Percentiles rank a stretch among this genome's conserved stretches.
Evolutionary conservation across 2,113 vertebrate species (phyloP).

Genomic region (Pyxicephalus adspersus): DNA sequence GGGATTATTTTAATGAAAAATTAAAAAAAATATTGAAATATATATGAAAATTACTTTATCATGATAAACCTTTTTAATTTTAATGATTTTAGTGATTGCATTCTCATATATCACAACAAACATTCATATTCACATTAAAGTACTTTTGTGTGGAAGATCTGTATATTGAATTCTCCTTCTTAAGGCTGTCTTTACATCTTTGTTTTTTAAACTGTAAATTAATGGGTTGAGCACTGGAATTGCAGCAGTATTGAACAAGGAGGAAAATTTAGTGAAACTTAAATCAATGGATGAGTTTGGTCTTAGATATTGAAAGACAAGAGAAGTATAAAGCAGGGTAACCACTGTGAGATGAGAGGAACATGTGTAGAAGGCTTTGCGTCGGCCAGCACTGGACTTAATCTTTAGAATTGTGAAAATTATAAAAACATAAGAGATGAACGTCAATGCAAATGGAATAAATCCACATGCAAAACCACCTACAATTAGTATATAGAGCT

Average conservation of each 20-base stretch:
- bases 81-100: no score
- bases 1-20: no score
- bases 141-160: no score
- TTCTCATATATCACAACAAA: no score
- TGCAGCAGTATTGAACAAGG: conserved; percentile 62
- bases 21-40: no score
- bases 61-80: no score
- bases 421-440: conserved; percentile 59
- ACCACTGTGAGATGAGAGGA: conserved; percentile 62
- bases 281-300: conserved; percentile 59
- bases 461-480: conserved; percentile 57
- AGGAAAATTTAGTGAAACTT: conserved; percentile 53
- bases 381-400: conserved; percentile 43
- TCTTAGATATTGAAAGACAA: conserved; percentile 58
- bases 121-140: no score
- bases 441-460: conserved; percentile 56
- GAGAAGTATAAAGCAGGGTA: conserved; percentile 50
- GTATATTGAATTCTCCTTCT: background rate
- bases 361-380: conserved; percentile 64
- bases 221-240: conserved; percentile 58
- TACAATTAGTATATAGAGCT: conserved; percentile 54
- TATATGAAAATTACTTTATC: no score
- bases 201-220: conserved; percentile 52
- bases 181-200: conserved; percentile 57
- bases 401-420: conserved; percentile 56